Percentiles rank a stretch among this genome's conserved stretches.
Conservation (phyloP, 2,797 vertebrate species). For the Lacerta bilineata region DNA sequence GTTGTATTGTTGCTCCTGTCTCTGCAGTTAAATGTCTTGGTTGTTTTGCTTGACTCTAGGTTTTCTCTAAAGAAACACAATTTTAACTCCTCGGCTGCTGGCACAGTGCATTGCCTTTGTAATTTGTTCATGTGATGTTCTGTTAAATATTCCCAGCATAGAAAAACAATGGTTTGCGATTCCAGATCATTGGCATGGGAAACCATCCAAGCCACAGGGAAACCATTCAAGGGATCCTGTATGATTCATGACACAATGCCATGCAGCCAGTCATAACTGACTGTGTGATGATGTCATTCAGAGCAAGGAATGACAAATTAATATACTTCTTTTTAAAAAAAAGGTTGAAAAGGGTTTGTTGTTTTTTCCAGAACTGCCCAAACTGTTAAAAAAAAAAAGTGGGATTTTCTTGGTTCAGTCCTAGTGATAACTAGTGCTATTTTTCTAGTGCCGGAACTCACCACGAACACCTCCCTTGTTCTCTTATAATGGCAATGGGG, state of each 20-base stretch:
- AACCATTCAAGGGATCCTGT: neutral
- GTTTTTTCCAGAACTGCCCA: neutral
- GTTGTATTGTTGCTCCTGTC: constrained; percentile 74
- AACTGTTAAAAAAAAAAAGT: neutral
- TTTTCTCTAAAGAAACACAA: constrained; percentile 48
- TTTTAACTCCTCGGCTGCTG: constrained; percentile 69
- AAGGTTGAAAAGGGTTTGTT: neutral
- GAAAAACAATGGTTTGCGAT: neutral
- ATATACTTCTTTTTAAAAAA: neutral
- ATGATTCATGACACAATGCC: neutral
- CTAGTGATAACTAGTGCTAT: neutral
- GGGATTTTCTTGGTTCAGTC: neutral
- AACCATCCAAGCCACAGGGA: neutral
- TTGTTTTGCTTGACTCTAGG: constrained; percentile 53
- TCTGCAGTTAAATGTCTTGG: constrained; percentile 67
- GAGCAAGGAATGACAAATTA: neutral
- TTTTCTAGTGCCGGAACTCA: no score
- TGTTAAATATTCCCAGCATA: neutral
- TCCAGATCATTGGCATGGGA: neutral
- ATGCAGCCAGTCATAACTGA: neutral
- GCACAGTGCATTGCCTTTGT: neutral
- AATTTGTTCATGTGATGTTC: neutral
- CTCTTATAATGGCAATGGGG: no score
- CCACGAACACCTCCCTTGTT: no score
- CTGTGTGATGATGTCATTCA: neutral